phyloP scores from a whole-genome alignment of 1,140 invertebrate species.

The Chelonus insularis region DNA sequence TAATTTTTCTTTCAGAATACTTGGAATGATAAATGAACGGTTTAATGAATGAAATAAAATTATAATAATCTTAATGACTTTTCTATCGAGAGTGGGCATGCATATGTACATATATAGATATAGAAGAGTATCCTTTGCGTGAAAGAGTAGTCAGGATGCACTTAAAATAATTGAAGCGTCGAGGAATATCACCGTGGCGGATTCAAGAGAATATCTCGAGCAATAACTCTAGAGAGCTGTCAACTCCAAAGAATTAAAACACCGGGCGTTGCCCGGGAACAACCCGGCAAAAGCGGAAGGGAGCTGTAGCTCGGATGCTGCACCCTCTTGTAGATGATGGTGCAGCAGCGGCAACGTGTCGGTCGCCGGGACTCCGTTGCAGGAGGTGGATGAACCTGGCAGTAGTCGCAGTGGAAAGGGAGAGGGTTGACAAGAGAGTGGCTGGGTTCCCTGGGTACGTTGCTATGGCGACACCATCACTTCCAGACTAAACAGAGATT shows the following conservation, averaged over 20 bases:
- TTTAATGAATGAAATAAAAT: too few species aligned
- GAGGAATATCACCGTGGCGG: neutral
- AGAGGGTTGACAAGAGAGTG: constrained; percentile 28
- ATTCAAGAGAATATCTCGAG: constrained; percentile 6
- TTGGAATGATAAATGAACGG: too few species aligned
- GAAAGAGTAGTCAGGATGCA: neutral
- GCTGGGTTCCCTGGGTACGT: constrained; percentile 59
- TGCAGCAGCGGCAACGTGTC: neutral
- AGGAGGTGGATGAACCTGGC: constrained; percentile 58
- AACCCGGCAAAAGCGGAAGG: neutral
- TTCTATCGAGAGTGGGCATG: too few species aligned
- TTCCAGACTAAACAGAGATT: constrained; percentile 57
- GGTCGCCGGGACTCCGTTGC: neutral
- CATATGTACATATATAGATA: neutral
- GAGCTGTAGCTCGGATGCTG: neutral
- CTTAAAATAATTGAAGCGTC: constrained; percentile 17
- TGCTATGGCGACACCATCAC: constrained; percentile 52
- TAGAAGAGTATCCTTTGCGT: neutral
- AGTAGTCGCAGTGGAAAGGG: constrained; percentile 31
- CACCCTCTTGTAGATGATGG: neutral
- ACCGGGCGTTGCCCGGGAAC: constrained; percentile 14
- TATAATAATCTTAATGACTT: too few species aligned
- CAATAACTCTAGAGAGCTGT: constrained; percentile 13
- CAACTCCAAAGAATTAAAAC: constrained; percentile 19
- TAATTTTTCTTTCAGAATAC: too few species aligned